phyloP scores from a whole-genome alignment of 1,140 invertebrate genomes.

The Apis dorsata region DNA sequence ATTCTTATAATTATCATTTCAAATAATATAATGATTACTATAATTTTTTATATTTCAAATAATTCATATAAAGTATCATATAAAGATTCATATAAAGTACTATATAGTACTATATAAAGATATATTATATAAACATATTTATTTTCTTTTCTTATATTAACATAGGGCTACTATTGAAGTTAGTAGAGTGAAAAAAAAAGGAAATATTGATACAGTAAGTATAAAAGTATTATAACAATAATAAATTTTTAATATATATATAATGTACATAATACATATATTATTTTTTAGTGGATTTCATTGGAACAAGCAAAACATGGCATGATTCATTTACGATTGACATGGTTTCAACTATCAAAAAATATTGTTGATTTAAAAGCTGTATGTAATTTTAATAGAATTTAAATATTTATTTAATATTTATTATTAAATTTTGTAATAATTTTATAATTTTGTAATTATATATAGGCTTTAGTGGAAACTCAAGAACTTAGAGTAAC shows the following conservation, averaged over 20 bases:
- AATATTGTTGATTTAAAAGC: conserved; percentile 86
- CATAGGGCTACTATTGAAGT: conserved; percentile 85
- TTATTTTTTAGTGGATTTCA: conserved; percentile 89
- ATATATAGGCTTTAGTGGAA: conserved; percentile 85
- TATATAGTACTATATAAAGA: background rate
- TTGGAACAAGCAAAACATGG: conserved; percentile 97
- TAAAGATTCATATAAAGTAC: background rate
- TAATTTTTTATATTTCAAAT: background rate
- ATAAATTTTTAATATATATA: background rate
- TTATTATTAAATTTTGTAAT: background rate
- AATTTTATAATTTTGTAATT: conserved; percentile 6
- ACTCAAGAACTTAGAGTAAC: conserved; percentile 88
- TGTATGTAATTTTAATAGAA: conserved; percentile 80
- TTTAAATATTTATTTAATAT: conserved; percentile 15
- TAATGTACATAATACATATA: too few relatives aligned
- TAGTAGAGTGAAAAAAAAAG: conserved; percentile 84
- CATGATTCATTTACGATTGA: conserved; percentile 91
- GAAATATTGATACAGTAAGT: conserved; percentile 85
- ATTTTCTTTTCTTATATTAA: conserved; percentile 25
- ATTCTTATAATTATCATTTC: conserved; percentile 23
- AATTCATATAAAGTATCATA: conserved; percentile 13
- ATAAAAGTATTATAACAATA: background rate
- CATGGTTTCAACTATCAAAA: conserved; percentile 91
- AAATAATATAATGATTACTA: background rate
- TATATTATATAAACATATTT: background rate